phyloP scores from a whole-genome alignment of 2,888 invertebrate genomes.

The Drosophila dives region DNA sequence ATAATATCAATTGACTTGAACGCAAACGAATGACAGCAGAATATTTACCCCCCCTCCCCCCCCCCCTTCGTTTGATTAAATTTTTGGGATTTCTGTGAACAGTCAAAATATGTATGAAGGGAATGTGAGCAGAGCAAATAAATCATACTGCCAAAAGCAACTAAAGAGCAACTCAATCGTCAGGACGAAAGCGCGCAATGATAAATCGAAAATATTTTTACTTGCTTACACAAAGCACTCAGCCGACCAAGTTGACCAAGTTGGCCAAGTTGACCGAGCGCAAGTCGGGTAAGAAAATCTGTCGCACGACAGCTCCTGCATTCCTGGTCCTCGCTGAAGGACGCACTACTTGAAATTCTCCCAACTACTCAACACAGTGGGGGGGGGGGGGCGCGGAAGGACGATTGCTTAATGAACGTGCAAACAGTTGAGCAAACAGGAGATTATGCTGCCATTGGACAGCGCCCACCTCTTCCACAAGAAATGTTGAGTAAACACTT shows the following conservation, averaged over 20 bases:
- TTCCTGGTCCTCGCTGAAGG: conserved; percentile 44
- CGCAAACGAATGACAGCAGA: conserved; percentile 35
- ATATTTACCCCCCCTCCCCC: not conserved
- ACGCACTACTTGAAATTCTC: conserved; percentile 53
- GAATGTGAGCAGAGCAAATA: conserved; percentile 56
- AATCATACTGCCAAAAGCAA: conserved; percentile 63
- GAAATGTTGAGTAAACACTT: conserved; percentile 66
- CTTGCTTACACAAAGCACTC: conserved; percentile 67
- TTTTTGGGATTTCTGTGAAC: conserved; percentile 37
- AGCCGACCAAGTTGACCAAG: conserved; percentile 31
- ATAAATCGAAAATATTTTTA: conserved; percentile 75
- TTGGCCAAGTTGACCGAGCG: conserved; percentile 22
- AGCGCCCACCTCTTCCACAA: conserved; percentile 17
- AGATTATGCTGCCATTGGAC: conserved; percentile 70
- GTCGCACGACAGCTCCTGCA: conserved; percentile 34
- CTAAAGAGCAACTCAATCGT: conserved; percentile 59
- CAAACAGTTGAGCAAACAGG: conserved; percentile 65
- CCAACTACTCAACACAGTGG: conserved; percentile 21
- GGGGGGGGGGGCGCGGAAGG: not conserved
- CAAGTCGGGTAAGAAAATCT: conserved; percentile 23
- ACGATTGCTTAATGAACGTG: conserved; percentile 70
- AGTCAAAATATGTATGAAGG: conserved; percentile 17
- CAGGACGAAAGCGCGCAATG: conserved; percentile 60
- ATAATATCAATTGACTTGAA: conserved; percentile 48
- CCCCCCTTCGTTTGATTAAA: conserved; percentile 9